These are phyloP conservation scores for Probosciger aterrimus DNA, from an alignment of 2,113 vertebrate genomes.

Conservation along the genomic window DNA sequence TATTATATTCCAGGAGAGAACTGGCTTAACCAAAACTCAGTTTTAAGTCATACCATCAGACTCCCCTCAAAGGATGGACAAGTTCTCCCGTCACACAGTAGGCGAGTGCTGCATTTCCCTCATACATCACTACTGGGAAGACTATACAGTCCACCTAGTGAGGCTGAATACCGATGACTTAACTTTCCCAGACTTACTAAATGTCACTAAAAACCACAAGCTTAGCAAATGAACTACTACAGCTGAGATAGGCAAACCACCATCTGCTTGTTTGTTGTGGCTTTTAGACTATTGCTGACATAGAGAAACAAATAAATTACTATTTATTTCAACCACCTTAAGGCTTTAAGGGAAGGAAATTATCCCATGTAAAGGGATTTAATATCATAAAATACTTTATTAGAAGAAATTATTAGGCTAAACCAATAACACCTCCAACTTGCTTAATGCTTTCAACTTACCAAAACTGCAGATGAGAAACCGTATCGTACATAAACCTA, in stretches of 20 bases:
- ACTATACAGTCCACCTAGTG: background rate
- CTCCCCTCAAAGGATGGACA: background rate
- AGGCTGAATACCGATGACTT: background rate
- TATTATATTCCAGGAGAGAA: background rate
- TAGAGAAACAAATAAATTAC: background rate
- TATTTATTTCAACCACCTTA: background rate
- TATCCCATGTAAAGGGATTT: background rate
- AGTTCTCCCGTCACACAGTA: background rate
- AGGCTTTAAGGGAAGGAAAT: background rate
- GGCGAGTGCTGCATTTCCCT: background rate
- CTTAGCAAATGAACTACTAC: background rate
- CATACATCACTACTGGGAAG: background rate
- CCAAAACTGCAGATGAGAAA: background rate
- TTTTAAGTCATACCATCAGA: background rate
- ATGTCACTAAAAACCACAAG: background rate
- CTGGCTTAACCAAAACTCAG: background rate
- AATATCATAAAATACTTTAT: background rate
- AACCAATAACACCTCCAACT: background rate
- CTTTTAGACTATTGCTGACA: background rate
- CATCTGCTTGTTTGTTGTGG: background rate
- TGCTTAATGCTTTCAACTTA: background rate
- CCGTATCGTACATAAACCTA: background rate
- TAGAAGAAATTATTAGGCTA: background rate
- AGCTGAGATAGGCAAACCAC: background rate
- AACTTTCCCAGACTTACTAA: background rate